Base-by-base conservation (phyloP, 2,888 invertebrate species). In the Danaus chrysippus region DNA sequence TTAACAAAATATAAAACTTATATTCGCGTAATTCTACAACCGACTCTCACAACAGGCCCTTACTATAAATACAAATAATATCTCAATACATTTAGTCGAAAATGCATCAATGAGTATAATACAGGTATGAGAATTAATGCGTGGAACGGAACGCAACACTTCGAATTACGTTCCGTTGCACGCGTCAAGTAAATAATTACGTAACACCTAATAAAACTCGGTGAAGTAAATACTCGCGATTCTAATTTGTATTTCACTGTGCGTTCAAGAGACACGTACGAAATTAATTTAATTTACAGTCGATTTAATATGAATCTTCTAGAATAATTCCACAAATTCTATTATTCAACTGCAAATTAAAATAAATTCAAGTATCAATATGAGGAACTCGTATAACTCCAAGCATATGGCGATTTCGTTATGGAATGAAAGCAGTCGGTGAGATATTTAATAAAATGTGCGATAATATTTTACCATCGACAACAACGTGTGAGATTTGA, bases 71-170 rank as follows among this genome's bases (percentile, higher is more conserved):
- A 70, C 67, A 73, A 72, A 71, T 73, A 71, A 76, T 75, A 75
- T 74, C 75, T 78, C 73, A 74, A 77, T 74, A 80, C 76, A 77
- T 68, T 73, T 77, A 84, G 78, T 83, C 80, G 77, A 82, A 84
- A 87, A 87, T 86, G 86, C 86, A 84, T 83, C 57, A 74, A 79
- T 88, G 90, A 90, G 90, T 90, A 89, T 90, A 80, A 84, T 79
- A 85, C 88, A 89, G 90, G 90, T 85, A 79, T 79, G 76, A 72
- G 53, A 46, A 60, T 56, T 42, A 19, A 11, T 49, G 54, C 62
- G 66, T 68, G 64, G 55, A 68, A 71, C 68, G 68, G 53, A 62
- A 68, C 68, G 66, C 59, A 19, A 3, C 44, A 10, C 13, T 46
- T n/a, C 15, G 46, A 56, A 43, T 56, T 9, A 59, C 62, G 64